phyloP scores from a whole-genome alignment of 2,888 invertebrate species.

The Apodemia mormo region DNA sequence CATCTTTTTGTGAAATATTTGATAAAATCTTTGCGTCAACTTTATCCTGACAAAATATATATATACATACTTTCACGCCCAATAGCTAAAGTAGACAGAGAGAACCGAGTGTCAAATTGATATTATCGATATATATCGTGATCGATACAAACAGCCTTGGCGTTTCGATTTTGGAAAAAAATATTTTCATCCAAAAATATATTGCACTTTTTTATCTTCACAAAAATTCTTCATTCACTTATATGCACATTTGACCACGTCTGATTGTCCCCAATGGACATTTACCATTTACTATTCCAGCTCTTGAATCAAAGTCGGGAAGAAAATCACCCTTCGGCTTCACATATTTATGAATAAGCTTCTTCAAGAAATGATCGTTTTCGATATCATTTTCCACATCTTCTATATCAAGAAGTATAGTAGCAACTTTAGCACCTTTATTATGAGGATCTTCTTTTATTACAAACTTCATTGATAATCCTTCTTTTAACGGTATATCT shows the following conservation, averaged over 20 bases:
- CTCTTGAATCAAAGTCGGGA: slow-evolving; percentile 1
- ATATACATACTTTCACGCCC: no score
- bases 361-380: slow-evolving; percentile 2
- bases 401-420: slow-evolving; percentile 29
- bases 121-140: no score
- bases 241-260: not conserved
- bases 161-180: no score
- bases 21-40: no score
- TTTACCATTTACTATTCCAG: not conserved
- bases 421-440: slow-evolving; percentile 23
- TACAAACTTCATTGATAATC: slow-evolving; percentile 28
- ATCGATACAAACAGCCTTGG: no score
- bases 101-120: no score
- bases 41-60: no score
- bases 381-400: slow-evolving; percentile 16
- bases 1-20: no score
- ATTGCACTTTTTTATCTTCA: no score
- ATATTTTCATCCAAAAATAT: no score
- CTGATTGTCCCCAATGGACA: not conserved
- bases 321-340: not conserved
- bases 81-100: no score
- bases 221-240: no score
- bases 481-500: slow-evolving; percentile 28
- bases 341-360: not conserved
- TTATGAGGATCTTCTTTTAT: slow-evolving; percentile 27